Evolutionary conservation across 2,113 vertebrate genomes (phyloP), one percentile per base, ranked within the genome.

Genomic region (Drymodes brunneopygia): DNA sequence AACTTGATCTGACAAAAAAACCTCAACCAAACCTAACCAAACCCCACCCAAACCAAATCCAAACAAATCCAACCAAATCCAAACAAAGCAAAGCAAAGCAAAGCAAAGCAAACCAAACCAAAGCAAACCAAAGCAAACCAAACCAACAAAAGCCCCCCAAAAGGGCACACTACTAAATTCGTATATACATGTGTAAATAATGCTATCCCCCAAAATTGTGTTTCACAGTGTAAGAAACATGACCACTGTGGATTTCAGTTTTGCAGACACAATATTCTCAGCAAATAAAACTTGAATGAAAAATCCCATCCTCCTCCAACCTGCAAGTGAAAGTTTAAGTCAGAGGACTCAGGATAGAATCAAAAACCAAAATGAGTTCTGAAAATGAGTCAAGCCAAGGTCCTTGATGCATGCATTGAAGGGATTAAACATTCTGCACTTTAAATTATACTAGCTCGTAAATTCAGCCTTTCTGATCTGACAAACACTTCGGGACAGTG

Each of bases 151-250:
- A 51, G 50, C 4, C 3, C 9, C 5, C 3, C 1, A n/a, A 44
- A 58, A 45, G 2, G 1, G 2, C 3, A 48, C 9, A 28, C 4
- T 21, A 35, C 9, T 40, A 50, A 31, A 62, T 38, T 62, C 0
- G 24, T 31, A 35, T 17, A 12, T 24, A 20, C 1, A 16, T 21
- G 1, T 47, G 15, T 45, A 54, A 85, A 51, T 58, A 79, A 38
- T 28, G 3, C 1, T n/a, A 10, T 2, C 14, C 2, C 4, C 1
- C 0, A 11, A 45, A 71, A 54, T n/a, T n/a, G 2, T n/a, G 5
- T 40, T 69, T 53, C 12, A 45, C 5, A 45, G 4, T 28, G 5
- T 16, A 65, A 38, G 31, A 91, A 71, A 60, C 3, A 53, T 2
- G 9, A 78, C 7, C 4, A 18, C 20, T 5, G 9, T 45, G 33